A percentile compares a stretch with the other conserved stretches of the same genome.
These are phyloP conservation scores for Spatula versicolor DNA, from an alignment of 2,797 vertebrate genomes.

Conservation along the genomic window DNA sequence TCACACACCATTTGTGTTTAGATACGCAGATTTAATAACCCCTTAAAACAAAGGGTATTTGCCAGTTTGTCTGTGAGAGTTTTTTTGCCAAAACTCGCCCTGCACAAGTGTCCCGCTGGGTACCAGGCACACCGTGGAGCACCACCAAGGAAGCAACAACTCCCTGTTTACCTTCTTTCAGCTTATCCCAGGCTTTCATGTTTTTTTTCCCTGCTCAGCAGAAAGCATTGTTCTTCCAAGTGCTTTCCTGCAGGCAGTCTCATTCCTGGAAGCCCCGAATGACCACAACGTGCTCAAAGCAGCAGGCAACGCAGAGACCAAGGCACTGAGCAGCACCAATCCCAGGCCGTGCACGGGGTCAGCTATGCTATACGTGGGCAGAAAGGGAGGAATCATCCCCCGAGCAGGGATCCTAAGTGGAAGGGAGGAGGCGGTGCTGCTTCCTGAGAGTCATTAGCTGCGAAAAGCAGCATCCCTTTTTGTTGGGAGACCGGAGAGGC, in stretches of 20 bases:
- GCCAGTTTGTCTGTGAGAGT: neutral
- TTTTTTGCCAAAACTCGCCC: neutral
- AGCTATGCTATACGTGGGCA: neutral
- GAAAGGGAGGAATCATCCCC: neutral
- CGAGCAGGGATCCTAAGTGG: neutral
- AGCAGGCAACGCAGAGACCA: neutral
- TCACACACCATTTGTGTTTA: fast-evolving
- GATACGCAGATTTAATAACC: neutral
- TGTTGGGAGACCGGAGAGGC: neutral
- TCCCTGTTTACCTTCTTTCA: neutral
- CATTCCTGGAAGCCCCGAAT: neutral
- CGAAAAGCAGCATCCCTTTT: neutral
- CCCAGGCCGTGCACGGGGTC: neutral
- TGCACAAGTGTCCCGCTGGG: neutral
- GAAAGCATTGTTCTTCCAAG: neutral
- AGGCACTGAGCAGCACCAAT: neutral
- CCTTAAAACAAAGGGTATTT: neutral
- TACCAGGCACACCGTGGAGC: fast-evolving
- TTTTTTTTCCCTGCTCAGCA: neutral
- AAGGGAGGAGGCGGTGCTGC: neutral
- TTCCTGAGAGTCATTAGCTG: neutral
- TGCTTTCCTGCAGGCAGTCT: neutral
- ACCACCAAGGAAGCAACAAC: fast-evolving
- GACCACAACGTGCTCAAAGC: neutral
- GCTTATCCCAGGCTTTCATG: neutral